Base-by-base conservation (phyloP, 2,888 invertebrate genomes). In the Spisula subtruncata region DNA sequence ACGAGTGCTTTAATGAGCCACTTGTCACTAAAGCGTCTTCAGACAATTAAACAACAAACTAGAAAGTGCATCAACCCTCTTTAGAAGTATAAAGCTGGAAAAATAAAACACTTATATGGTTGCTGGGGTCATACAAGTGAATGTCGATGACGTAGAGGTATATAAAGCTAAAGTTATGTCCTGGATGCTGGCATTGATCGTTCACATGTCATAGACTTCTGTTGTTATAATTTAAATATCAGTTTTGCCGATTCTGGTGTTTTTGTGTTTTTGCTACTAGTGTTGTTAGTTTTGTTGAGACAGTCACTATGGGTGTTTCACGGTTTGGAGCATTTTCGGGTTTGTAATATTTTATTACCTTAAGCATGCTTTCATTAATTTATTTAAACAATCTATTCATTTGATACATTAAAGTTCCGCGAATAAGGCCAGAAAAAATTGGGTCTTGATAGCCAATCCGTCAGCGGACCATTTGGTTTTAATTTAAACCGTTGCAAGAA, bases 31-130 rank as follows among this genome's bases (percentile, higher is more conserved):
- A 83, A 14, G 5, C 75, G 46, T 29, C 84, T 66, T 84, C 14
- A 48, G 51, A 75, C 84, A 75, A 71, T 84, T 84, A 84, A 16
- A 60, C 83, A n/a, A 51, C 83, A 48, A 71, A 35, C 66, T 48
- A 71, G 66, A 66, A 71, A 84, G 84, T 84, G 84, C 84, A 84
- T 75, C 51, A 75, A 84, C 41, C 84, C 75, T 75, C 84, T 84
- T 75, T n/a, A n/a, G n/a, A n/a, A 41, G 20, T 16, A 32, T 18
- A 2, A 32, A 75, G 35, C 75, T 35, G 18, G 75, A 75, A 35
- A 75, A 75, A 75, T 75, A 75, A 18, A 75, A 75, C 75, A 75
- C 75, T 75, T 75, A 75, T 75, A 35, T 14, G 29, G 35, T 75
- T 32, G 35, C 35, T 14, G 75, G 75, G 75, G 75, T 75, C 75